phyloP scores from a whole-genome alignment of 2,113 vertebrate species.

The Menura novaehollandiae region DNA sequence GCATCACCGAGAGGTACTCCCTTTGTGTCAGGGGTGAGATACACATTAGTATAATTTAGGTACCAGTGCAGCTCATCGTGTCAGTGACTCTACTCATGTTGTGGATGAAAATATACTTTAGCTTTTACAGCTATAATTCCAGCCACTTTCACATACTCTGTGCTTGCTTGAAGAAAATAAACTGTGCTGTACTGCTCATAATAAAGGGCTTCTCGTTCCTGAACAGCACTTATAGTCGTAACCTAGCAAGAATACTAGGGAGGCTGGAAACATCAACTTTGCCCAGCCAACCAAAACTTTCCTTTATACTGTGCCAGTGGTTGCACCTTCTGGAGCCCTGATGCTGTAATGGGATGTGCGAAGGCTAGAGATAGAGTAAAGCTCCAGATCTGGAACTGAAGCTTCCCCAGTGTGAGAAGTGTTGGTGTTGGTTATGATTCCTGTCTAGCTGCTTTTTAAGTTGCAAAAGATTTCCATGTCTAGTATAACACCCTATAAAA shows the following conservation, averaged over 20 bases:
- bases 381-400: neutral
- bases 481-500: constrained; percentile 26
- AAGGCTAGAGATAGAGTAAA: neutral
- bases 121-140: neutral
- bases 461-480: constrained; percentile 18
- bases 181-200: neutral
- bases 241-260: neutral
- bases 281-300: neutral
- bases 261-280: neutral
- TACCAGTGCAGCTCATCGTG: neutral
- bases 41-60: neutral
- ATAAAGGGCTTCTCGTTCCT: neutral
- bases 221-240: neutral
- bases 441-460: constrained; percentile 22
- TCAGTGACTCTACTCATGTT: neutral
- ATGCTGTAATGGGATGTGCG: neutral
- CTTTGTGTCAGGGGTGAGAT: neutral
- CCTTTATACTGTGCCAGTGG: neutral
- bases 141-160: neutral
- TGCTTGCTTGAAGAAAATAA: neutral
- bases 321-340: neutral
- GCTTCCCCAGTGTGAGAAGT: neutral
- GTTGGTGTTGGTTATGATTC: constrained; percentile 21
- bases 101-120: neutral
- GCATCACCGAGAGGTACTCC: neutral